A percentile compares a stretch with the other conserved stretches of the same genome.
Evolutionary conservation across 2,888 invertebrate genomes (phyloP).

Genomic region (Anoplius nigerrimus): DNA sequence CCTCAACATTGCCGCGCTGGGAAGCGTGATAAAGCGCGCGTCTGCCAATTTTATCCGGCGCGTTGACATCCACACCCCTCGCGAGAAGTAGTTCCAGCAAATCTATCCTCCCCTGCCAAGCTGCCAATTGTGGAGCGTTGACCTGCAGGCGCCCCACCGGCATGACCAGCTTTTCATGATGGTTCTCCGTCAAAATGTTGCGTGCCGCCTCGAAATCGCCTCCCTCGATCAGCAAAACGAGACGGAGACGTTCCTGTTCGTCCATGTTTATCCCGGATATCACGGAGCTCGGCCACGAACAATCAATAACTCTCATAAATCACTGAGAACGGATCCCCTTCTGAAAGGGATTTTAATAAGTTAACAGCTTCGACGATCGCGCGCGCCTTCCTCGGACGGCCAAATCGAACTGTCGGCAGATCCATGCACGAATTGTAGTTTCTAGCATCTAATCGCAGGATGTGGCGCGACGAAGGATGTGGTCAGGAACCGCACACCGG

Average conservation of each 20-base stretch:
- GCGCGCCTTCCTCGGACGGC: no score
- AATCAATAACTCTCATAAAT: neutral
- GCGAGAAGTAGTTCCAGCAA: slow-evolving; percentile 37
- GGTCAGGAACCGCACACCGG: slow-evolving; percentile 1
- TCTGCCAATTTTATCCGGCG: slow-evolving; percentile 64
- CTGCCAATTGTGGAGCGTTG: slow-evolving; percentile 53
- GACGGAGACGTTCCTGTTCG: slow-evolving; percentile 1
- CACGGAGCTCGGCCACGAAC: neutral
- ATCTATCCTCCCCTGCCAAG: slow-evolving; percentile 51
- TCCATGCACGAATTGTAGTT: no score
- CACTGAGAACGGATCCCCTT: neutral
- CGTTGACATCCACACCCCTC: slow-evolving; percentile 49
- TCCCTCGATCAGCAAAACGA: slow-evolving; percentile 40
- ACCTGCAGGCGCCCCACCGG: slow-evolving; percentile 46
- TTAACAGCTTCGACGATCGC: no score
- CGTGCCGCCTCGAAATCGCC: slow-evolving; percentile 30
- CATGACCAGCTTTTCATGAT: slow-evolving; percentile 23
- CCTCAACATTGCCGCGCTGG: slow-evolving; percentile 59
- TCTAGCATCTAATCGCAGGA: slow-evolving; percentile 31
- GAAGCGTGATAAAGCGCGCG: slow-evolving; percentile 69
- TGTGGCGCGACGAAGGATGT: slow-evolving; percentile 33
- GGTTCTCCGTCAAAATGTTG: slow-evolving; percentile 33
- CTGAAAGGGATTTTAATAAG: neutral
- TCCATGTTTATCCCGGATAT: slow-evolving; percentile 23
- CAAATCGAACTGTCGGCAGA: no score